Conservation (phyloP, 2,797 vertebrate species). For the Mareca penelope region DNA sequence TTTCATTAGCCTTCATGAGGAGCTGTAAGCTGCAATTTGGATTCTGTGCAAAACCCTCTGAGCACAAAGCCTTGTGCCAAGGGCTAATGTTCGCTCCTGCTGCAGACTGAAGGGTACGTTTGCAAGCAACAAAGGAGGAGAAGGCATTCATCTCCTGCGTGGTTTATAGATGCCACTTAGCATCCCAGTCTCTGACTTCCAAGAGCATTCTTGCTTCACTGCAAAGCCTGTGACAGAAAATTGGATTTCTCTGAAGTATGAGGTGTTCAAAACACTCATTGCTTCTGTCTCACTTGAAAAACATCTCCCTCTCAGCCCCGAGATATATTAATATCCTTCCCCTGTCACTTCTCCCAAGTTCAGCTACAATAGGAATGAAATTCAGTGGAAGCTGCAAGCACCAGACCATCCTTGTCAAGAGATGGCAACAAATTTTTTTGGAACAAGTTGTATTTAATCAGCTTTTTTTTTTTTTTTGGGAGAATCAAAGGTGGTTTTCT, state of each 20-base stretch:
- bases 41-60: slow-evolving; percentile 26
- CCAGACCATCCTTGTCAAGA: slow-evolving; percentile 58
- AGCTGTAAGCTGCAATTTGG: neutral
- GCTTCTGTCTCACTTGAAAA: slow-evolving; percentile 73
- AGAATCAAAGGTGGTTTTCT: neutral
- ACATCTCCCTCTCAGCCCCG: slow-evolving; percentile 18
- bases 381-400: slow-evolving; percentile 61
- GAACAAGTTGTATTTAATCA: slow-evolving; percentile 63
- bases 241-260: slow-evolving; percentile 70
- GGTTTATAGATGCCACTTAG: neutral
- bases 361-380: slow-evolving; percentile 57
- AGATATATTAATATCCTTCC: slow-evolving; percentile 61
- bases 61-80: neutral
- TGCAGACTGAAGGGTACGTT: neutral
- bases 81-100: neutral
- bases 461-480: slow-evolving; percentile 18
- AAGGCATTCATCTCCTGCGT: neutral
- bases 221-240: slow-evolving; percentile 59
- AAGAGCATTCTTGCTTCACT: slow-evolving; percentile 17
- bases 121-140: neutral
- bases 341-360: slow-evolving; percentile 29
- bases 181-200: neutral
- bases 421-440: slow-evolving; percentile 58
- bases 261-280: slow-evolving; percentile 60
- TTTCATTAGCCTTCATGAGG: neutral